Evolutionary conservation across 2,888 invertebrate genomes (phyloP).

Genomic region (Erebia palarica): DNA sequence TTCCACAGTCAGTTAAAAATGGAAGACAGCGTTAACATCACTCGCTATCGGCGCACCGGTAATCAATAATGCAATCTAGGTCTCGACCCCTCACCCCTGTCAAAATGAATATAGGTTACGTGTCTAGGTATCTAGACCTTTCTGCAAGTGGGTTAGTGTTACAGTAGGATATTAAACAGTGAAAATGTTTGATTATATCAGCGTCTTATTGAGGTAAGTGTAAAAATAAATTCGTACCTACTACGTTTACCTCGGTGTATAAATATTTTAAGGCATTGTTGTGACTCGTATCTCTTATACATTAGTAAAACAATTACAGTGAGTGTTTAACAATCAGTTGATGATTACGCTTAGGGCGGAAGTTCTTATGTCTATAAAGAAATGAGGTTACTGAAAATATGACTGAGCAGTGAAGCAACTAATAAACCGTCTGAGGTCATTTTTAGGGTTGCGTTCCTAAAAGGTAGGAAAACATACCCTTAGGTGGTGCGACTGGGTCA

Average conservation of each 20-base stretch:
- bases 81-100: slow-evolving; percentile 28
- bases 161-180: not conserved
- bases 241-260: not conserved
- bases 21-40: slow-evolving; percentile 4
- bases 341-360: not conserved
- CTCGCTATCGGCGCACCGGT: slow-evolving; percentile 21
- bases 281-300: too few species aligned
- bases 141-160: not conserved
- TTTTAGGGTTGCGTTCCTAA: too few species aligned
- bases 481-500: too few species aligned
- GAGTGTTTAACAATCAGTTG: not conserved
- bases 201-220: not conserved
- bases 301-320: not conserved
- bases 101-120: slow-evolving; percentile 22
- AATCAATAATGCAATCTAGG: slow-evolving; percentile 42
- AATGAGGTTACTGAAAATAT: too few species aligned
- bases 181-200: not conserved
- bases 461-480: too few species aligned
- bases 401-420: too few species aligned
- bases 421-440: too few species aligned
- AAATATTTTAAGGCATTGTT: too few species aligned
- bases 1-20: slow-evolving; percentile 1
- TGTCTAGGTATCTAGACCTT: not conserved
- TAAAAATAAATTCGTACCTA: not conserved
- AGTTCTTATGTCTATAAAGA: not conserved